Percentiles rank a stretch among this genome's conserved stretches.
Evolutionary conservation across 2,888 invertebrate species (phyloP).

Genomic region (Sesia apiformis): DNA sequence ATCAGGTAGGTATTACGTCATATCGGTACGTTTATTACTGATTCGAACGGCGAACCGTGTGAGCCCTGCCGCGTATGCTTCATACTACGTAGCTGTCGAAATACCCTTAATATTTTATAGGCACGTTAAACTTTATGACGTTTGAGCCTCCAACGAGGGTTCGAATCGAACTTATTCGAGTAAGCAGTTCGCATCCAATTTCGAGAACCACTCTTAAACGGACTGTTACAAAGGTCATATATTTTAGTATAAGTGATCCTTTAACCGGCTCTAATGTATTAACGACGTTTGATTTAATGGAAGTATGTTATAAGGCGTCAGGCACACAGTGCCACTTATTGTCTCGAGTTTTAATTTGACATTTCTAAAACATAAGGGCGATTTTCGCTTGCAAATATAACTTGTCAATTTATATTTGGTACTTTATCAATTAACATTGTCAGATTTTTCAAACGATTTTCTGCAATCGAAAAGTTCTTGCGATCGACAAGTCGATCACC

Average conservation of each 20-base stretch:
- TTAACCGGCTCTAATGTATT: background rate
- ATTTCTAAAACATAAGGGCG: too few relatives aligned
- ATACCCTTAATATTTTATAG: slow-evolving; percentile 24
- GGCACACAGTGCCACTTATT: too few relatives aligned
- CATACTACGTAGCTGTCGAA: slow-evolving; percentile 8
- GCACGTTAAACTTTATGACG: slow-evolving; percentile 23
- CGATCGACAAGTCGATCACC: too few relatives aligned
- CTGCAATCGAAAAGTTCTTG: too few relatives aligned
- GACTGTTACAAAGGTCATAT: slow-evolving; percentile 4
- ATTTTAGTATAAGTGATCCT: slow-evolving; percentile 1
- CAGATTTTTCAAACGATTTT: too few relatives aligned
- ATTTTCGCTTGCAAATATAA: too few relatives aligned
- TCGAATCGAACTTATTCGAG: slow-evolving; percentile 18
- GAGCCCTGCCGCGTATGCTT: background rate
- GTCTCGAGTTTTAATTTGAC: too few relatives aligned
- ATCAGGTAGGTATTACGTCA: too few relatives aligned
- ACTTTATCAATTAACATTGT: too few relatives aligned
- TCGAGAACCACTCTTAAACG: slow-evolving; percentile 18
- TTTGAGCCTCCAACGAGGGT: slow-evolving; percentile 15
- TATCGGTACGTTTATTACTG: too few relatives aligned
- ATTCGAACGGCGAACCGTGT: background rate
- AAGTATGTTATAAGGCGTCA: too few relatives aligned
- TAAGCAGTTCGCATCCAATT: slow-evolving; percentile 22
- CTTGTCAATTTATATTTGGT: too few relatives aligned
- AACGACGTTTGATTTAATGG: background rate